These are phyloP conservation scores for Piaya cayana DNA, from an alignment of 2,113 vertebrate genomes.

Conservation along the genomic window DNA sequence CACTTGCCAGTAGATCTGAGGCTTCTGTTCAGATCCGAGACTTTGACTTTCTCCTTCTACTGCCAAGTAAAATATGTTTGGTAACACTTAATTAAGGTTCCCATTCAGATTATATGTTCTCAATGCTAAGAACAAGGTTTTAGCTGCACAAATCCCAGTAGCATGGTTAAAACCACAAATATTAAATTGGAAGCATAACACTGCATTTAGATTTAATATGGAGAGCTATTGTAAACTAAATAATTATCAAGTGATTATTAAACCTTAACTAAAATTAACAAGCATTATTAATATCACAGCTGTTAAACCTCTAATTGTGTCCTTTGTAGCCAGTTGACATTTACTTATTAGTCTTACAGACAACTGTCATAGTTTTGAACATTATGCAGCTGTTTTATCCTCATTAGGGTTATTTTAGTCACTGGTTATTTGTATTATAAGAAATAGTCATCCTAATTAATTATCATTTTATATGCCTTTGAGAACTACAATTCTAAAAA, in stretches of 20 bases:
- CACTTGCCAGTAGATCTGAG: constrained; percentile 12
- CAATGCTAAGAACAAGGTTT: constrained; percentile 1
- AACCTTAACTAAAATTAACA: constrained; percentile 48
- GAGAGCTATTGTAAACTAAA: constrained; percentile 29
- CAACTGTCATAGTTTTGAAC: not conserved
- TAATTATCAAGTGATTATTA: constrained; percentile 55
- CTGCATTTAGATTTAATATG: constrained; percentile 26
- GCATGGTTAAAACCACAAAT: constrained; percentile 10
- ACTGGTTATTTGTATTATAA: constrained; percentile 58
- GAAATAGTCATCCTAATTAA: constrained; percentile 52
- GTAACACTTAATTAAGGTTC: constrained; percentile 60
- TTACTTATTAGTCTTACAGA: constrained; percentile 34
- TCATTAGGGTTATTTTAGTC: constrained; percentile 36
- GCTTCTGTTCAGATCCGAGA: constrained; percentile 40
- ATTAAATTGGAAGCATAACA: not conserved
- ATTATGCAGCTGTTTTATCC: not conserved
- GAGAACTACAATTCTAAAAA: constrained; percentile 6
- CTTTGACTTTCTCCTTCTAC: constrained; percentile 11
- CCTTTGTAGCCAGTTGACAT: constrained; percentile 38
- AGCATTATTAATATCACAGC: constrained; percentile 33
- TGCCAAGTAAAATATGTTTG: constrained; percentile 51
- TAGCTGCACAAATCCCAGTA: constrained; percentile 2
- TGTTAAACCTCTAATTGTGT: constrained; percentile 21
- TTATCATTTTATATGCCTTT: not conserved
- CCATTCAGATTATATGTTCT: constrained; percentile 38